Conservation (phyloP, 2,888 invertebrate genomes). For the Ormyrus labotus region DNA sequence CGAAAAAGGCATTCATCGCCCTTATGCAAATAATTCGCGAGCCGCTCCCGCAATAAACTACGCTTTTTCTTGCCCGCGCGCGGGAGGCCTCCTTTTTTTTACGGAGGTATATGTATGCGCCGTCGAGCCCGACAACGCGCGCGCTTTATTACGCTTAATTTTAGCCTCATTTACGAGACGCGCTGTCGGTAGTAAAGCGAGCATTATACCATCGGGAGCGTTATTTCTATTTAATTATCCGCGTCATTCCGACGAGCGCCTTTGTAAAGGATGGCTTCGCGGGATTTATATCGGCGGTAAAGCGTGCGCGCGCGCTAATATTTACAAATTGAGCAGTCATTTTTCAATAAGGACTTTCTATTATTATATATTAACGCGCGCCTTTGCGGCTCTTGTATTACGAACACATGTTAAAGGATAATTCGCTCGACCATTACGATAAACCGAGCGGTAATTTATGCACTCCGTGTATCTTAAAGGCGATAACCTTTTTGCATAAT, state of each 20-base stretch:
- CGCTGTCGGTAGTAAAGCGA: not conserved
- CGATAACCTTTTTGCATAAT: conserved; percentile 55
- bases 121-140: not conserved
- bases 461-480: conserved; percentile 49
- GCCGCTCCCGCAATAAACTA: conserved; percentile 26
- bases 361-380: conserved; percentile 8
- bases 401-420: conserved; percentile 46
- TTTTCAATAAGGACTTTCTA: conserved; percentile 1
- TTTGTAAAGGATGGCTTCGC: not conserved
- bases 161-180: not conserved
- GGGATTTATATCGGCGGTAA: not conserved
- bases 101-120: not conserved
- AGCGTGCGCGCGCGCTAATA: not conserved
- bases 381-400: conserved; percentile 25
- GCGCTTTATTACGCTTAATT: not conserved
- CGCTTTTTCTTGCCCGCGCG: not conserved
- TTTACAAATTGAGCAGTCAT: not conserved
- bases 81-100: not conserved
- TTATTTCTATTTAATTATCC: too few relatives aligned
- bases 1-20: conserved; percentile 37
- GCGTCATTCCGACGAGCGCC: too few relatives aligned
- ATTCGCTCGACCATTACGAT: conserved; percentile 48
- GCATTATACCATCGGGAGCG: not conserved
- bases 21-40: conserved; percentile 41
- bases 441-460: conserved; percentile 46